Base-by-base conservation (phyloP, 2,888 invertebrate species). In the Monochamus alternatus region DNA sequence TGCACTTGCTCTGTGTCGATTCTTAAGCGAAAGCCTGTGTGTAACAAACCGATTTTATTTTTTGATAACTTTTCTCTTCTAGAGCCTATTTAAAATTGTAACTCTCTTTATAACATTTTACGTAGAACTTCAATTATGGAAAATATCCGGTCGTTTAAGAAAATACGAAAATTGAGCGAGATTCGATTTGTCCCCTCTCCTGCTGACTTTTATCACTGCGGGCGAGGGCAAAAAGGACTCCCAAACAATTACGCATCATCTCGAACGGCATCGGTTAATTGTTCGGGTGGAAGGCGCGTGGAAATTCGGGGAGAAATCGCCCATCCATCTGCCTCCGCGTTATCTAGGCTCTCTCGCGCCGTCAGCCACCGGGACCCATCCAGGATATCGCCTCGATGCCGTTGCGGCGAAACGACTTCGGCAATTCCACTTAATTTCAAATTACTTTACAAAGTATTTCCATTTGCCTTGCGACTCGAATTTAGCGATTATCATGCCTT, bases 401-500 rank as follows among this genome's bases (percentile, higher is more conserved):
- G n/a, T 55, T 55, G 55, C 55, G 55, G n/a, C 7, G 55, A 58
- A 68, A 68, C 55, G 80, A 81, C 82, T 78, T 78, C 76, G 81
- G 82, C 84, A 84, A 86, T 86, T 85, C 83, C 82, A 82, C 83
- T 85, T 86, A 85, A 87, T 87, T 85, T 85, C 82, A 86, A 87
- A 87, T 87, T 85, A 86, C 85, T 87, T 87, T 84, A 82, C 85
- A 84, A 87, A 87, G 86, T 85, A 87, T 87, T 87, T 85, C 85
- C 86, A 86, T 86, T 87, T 84, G 79, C 43, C 51, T 52, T 70
- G 63, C 64, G 75, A 75, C 79, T 81, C 79, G 74, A 75, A 80
- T 85, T 83, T 82, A 81, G 81, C 83, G 83, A 85, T 85, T 85
- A 85, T 84, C 83, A 82, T 84, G 84, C 81, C 85, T 83, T 85